These are phyloP conservation scores for Troides aeacus DNA, from an alignment of 2,888 invertebrate genomes.

Conservation along the genomic window DNA sequence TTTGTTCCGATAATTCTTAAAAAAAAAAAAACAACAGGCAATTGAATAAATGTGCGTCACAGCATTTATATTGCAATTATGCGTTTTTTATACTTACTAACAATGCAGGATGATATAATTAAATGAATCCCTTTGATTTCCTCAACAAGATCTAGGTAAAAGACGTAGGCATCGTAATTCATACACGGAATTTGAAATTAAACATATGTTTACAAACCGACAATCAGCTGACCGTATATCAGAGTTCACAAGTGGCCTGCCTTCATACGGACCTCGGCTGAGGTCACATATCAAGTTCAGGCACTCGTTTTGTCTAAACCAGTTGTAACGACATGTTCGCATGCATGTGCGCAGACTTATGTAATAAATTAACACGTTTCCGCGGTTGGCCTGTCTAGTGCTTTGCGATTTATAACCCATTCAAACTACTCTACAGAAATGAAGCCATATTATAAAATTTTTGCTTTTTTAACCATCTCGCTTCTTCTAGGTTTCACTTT, in stretches of 20 bases:
- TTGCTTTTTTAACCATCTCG: too few relatives aligned
- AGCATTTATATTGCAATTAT: neutral
- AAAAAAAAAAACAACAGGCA: neutral
- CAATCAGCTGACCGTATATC: slow-evolving; percentile 37
- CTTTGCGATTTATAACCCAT: neutral
- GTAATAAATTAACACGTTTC: slow-evolving; percentile 27
- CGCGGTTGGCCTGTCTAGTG: slow-evolving; percentile 14
- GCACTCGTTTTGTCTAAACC: slow-evolving; percentile 59
- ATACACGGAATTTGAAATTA: slow-evolving; percentile 32
- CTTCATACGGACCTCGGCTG: slow-evolving; percentile 51
- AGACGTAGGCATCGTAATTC: neutral
- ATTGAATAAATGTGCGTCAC: neutral
- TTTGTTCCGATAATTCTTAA: too few relatives aligned
- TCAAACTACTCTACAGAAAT: neutral
- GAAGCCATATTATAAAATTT: neutral
- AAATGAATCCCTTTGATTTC: neutral
- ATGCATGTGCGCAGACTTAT: slow-evolving; percentile 39
- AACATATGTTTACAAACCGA: slow-evolving; percentile 51
- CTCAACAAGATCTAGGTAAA: neutral
- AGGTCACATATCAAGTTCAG: slow-evolving; percentile 76
- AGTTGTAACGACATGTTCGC: slow-evolving; percentile 41
- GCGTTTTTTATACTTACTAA: neutral
- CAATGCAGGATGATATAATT: neutral
- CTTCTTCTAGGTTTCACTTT: too few relatives aligned
- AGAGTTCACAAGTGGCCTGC: slow-evolving; percentile 54